Conservation (phyloP, 2,113 vertebrate genomes). For the Crotalus horridus region DNA sequence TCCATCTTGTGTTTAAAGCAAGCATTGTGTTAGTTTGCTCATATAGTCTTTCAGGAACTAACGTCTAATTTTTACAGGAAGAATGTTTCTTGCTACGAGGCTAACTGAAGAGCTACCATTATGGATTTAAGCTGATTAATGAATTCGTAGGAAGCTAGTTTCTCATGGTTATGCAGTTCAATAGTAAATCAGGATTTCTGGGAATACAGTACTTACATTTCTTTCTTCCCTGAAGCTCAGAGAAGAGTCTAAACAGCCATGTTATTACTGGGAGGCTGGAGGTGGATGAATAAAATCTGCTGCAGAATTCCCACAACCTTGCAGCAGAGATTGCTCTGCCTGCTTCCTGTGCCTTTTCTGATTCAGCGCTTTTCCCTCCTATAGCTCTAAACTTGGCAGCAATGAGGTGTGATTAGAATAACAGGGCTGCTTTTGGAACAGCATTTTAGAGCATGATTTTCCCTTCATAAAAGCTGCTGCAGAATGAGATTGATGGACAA, state of each 20-base stretch:
- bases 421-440: slow-evolving; percentile 51
- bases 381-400: slow-evolving; percentile 40
- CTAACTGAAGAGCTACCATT: not conserved
- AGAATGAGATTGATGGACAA: slow-evolving; percentile 54
- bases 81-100: fast-evolving
- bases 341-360: slow-evolving; percentile 30
- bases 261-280: slow-evolving; percentile 49
- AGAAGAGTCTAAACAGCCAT: slow-evolving; percentile 39
- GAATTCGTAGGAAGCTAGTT: not conserved
- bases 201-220: slow-evolving; percentile 6
- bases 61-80: not conserved
- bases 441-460: slow-evolving; percentile 29
- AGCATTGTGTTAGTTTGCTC: not conserved
- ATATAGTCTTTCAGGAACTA: not conserved
- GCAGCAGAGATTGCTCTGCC: slow-evolving; percentile 38
- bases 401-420: slow-evolving; percentile 34
- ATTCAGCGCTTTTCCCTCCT: slow-evolving; percentile 50
- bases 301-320: slow-evolving; percentile 51
- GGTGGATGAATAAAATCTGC: slow-evolving; percentile 56
- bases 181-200: slow-evolving; percentile 12
- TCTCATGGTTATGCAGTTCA: slow-evolving; percentile 6
- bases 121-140: not conserved
- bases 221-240: not conserved
- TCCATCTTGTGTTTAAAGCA: not conserved
- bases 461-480: slow-evolving; percentile 42